Conservation (phyloP, 1,140 invertebrate species). For the Maniola jurtina region DNA sequence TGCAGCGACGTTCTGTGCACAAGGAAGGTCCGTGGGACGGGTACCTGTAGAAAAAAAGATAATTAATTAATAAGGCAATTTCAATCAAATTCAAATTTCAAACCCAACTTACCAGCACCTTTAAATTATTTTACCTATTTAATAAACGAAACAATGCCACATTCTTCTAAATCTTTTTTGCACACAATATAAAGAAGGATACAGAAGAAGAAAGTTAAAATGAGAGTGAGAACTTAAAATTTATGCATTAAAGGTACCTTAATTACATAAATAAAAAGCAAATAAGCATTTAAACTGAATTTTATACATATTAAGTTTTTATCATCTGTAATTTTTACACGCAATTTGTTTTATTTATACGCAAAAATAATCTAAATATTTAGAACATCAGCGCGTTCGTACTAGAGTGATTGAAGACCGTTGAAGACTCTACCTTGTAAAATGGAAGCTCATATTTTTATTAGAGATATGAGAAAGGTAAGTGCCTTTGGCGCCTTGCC, state of each 20-base stretch:
- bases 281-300: too few species aligned
- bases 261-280: too few species aligned
- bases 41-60: slow-evolving; percentile 48
- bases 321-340: too few species aligned
- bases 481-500: slow-evolving; percentile 18
- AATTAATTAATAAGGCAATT: not conserved
- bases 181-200: too few species aligned
- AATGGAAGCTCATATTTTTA: slow-evolving; percentile 19
- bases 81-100: not conserved
- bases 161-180: too few species aligned
- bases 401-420: slow-evolving; percentile 14
- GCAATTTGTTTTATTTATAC: not conserved
- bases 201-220: too few species aligned
- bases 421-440: slow-evolving; percentile 19
- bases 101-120: not conserved
- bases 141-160: too few species aligned
- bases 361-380: slow-evolving; percentile 14
- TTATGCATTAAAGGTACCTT: too few species aligned
- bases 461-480: slow-evolving; percentile 4
- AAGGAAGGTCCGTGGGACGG: slow-evolving; percentile 72
- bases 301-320: too few species aligned
- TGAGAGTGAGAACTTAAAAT: too few species aligned
- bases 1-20: slow-evolving; percentile 85
- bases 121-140: too few species aligned
- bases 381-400: slow-evolving; percentile 15